A percentile compares a stretch with the other conserved stretches of the same genome.
phyloP scores from a whole-genome alignment of 1,140 invertebrate species.

The Potamilus streckersoni region DNA sequence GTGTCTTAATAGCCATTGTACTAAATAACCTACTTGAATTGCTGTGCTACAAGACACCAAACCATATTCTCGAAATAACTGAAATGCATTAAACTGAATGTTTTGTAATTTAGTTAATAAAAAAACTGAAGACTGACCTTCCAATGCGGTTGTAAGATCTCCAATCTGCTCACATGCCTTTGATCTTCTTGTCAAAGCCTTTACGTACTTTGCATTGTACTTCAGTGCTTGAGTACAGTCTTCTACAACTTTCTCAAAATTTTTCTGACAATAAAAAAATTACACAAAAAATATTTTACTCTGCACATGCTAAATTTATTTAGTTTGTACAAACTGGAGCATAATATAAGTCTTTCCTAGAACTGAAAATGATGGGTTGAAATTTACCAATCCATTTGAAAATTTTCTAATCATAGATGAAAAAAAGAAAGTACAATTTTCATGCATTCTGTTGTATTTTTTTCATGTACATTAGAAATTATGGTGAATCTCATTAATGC shows the following conservation, averaged over 20 bases:
- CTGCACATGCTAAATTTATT: too few species aligned
- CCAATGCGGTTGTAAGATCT: slow-evolving; percentile 82
- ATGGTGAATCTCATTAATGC: too few species aligned
- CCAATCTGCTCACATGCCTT: slow-evolving; percentile 84
- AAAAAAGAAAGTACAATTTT: too few species aligned
- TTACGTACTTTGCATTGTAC: slow-evolving; percentile 88
- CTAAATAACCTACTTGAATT: not conserved
- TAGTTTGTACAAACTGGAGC: too few species aligned
- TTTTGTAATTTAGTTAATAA: not conserved
- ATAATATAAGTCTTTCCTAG: too few species aligned
- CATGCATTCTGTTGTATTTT: too few species aligned
- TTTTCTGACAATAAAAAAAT: slow-evolving; percentile 73
- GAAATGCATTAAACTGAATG: not conserved
- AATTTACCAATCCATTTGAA: too few species aligned
- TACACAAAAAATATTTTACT: not conserved
- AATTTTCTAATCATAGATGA: too few species aligned
- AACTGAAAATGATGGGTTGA: too few species aligned
- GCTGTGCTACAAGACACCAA: not conserved
- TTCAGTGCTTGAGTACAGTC: slow-evolving; percentile 90
- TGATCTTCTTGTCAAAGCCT: slow-evolving; percentile 87
- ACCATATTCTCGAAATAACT: not conserved
- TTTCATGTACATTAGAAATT: too few species aligned
- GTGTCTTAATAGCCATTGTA: not conserved
- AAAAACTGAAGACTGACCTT: slow-evolving; percentile 68
- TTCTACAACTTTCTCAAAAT: slow-evolving; percentile 84